Percentiles rank a stretch among this genome's conserved stretches.
Conservation (phyloP, 2,113 vertebrate species). For the Illadopsis cleaveri region DNA sequence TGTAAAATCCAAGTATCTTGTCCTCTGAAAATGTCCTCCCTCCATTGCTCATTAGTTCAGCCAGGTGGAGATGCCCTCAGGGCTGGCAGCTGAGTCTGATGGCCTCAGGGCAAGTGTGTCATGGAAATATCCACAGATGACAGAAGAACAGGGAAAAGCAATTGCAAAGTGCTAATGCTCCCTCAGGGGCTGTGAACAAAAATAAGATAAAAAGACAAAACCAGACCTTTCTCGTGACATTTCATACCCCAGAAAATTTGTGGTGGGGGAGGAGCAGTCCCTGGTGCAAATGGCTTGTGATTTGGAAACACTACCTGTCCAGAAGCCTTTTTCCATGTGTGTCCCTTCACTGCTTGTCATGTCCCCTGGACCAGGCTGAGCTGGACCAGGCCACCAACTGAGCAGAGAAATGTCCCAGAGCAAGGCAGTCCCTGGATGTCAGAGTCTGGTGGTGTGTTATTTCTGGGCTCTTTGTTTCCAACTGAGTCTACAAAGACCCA, state of each 20-base stretch:
- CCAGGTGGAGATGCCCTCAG: neutral
- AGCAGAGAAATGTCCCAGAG: neutral
- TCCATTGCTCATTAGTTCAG: neutral
- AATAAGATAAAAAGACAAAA: neutral
- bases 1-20: neutral
- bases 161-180: neutral
- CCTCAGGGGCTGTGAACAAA: neutral
- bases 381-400: neutral
- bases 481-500: neutral
- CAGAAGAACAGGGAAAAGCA: neutral
- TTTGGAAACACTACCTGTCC: neutral
- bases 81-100: conserved; percentile 1
- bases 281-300: neutral
- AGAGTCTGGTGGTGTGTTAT: neutral
- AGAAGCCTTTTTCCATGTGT: neutral
- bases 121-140: neutral
- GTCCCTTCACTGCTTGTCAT: neutral
- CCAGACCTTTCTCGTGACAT: neutral
- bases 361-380: no score
- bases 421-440: neutral
- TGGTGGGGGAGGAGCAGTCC: neutral
- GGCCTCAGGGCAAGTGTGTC: neutral
- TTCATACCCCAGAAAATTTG: neutral
- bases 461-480: neutral
- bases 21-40: neutral